Evolutionary conservation across 2,797 vertebrate genomes (phyloP), one percentile per base, ranked within the genome.

Genomic region (Emydoidea blandingii): DNA sequence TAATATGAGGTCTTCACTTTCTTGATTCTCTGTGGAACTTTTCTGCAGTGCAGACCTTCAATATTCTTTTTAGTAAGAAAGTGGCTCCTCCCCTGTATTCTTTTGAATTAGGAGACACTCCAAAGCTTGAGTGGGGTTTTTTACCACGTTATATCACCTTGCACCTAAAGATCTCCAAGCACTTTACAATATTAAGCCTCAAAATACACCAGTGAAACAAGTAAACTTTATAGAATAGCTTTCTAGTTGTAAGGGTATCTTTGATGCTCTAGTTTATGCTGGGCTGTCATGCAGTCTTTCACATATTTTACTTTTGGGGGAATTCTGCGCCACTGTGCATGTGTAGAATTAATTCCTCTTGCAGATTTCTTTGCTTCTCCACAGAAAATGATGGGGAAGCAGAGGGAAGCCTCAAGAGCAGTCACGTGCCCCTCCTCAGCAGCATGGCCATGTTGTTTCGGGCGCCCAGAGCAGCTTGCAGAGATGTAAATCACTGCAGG

Each of bases 1-100:
- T 80, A 95, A 94, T 14, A 84, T 6, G 62, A 95, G 88, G 74
- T 34, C 44, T 54, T 59, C 59, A 65, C 87, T 95, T 92, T 88
- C 62, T 94, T 91, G 29, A 81, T 89, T 91, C 47, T 96, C 83
- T 93, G 47, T 27, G 21, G 84, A 92, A 93, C 74, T 25, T 25
- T 92, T 94, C 87, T 6, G 56, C 59, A 94, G 37, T 1, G 57
- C 53, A 41, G 68, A 72, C 37, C 37, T 72, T 41, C n/a, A 23
- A 2, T 41, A 37, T 37, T 72, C n/a, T 21, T 72, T 37, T 72
- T 25, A 72, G 6, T 65, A 65, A 65, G 59, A 37, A 72, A 72
- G 68, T 21, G n/a, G 21, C 68, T 72, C 80, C 80, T 93, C 79
- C 84, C 93, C 81, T 3, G 5, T 53, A 72, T 90, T 90, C 52